phyloP scores from a whole-genome alignment of 1,140 invertebrate genomes.

The Ooceraea biroi region DNA sequence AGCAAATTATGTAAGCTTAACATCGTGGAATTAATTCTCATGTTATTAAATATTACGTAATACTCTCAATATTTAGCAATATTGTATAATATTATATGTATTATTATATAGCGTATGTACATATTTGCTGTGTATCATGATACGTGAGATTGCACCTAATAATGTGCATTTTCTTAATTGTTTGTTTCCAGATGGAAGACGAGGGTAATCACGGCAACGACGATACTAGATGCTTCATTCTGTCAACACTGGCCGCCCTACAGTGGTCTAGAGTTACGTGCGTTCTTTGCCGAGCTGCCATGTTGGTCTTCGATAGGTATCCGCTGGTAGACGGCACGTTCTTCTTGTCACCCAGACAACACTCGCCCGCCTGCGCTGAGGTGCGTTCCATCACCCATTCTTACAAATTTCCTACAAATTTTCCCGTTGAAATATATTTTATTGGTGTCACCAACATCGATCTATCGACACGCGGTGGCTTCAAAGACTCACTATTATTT shows the following conservation, averaged over 20 bases:
- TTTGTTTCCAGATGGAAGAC: constrained; percentile 95
- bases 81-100: no score
- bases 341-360: constrained; percentile 96
- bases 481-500: no score
- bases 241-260: constrained; percentile 94
- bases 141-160: neutral
- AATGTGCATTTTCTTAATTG: neutral
- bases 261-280: constrained; percentile 94
- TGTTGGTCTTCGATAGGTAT: constrained; percentile 98
- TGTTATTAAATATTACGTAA: no score
- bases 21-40: no score
- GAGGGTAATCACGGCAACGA: constrained; percentile 99
- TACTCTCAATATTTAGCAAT: no score
- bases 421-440: no score
- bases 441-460: no score
- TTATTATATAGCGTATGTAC: neutral
- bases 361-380: constrained; percentile 94
- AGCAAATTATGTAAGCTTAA: no score
- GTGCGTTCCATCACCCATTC: constrained; percentile 85
- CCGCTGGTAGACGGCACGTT: constrained; percentile 98
- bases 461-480: no score
- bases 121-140: constrained; percentile 1
- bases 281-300: constrained; percentile 94
- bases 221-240: constrained; percentile 96
- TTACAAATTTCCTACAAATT: neutral